phyloP scores from a whole-genome alignment of 1,140 invertebrate species.

The Drosophila kikkawai region DNA sequence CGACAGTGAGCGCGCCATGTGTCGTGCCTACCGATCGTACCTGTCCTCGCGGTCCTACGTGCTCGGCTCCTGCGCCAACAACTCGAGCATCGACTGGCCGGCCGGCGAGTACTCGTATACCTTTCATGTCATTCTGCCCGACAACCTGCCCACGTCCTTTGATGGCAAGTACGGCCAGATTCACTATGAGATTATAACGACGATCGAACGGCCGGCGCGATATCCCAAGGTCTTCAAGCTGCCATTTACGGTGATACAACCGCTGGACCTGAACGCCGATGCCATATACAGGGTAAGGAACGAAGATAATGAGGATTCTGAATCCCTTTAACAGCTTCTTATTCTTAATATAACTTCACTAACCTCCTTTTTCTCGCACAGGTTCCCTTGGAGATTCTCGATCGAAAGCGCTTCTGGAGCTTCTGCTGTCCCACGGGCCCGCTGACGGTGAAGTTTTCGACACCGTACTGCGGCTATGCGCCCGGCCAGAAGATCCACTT shows the following conservation, averaged over 20 bases:
- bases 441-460: constrained; percentile 80
- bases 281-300: constrained; percentile 75
- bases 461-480: constrained; percentile 82
- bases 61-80: constrained; percentile 76
- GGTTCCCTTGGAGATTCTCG: constrained; percentile 86
- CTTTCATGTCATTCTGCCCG: constrained; percentile 87
- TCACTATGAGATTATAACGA: constrained; percentile 89
- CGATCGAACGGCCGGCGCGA: constrained; percentile 90
- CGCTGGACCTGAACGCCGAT: constrained; percentile 90
- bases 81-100: constrained; percentile 85
- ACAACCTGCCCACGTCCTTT: constrained; percentile 89
- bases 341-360: background rate
- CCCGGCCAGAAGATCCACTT: constrained; percentile 83
- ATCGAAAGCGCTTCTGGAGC: constrained; percentile 85
- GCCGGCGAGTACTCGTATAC: constrained; percentile 87
- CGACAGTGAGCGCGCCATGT: constrained; percentile 83
- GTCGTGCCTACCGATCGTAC: constrained; percentile 81
- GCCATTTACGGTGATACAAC: constrained; percentile 90
- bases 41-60: constrained; percentile 83
- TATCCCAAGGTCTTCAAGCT: constrained; percentile 90
- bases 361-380: constrained; percentile 58
- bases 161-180: constrained; percentile 90
- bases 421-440: constrained; percentile 83
- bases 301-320: background rate
- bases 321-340: background rate